Conservation (phyloP, 2,113 vertebrate species). For the Aythya baeri region DNA sequence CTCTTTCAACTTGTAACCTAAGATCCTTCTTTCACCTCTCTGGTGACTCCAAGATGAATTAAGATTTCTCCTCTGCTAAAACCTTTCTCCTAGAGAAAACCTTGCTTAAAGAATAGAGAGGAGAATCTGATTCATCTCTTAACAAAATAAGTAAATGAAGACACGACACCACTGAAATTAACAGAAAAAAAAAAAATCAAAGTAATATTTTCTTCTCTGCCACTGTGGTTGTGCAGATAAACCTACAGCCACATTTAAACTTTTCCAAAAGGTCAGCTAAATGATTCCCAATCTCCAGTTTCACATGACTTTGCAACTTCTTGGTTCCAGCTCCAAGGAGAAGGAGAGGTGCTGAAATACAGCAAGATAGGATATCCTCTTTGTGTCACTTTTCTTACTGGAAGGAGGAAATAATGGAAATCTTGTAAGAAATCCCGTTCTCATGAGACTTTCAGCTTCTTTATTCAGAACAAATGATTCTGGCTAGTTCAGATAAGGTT, state of each 20-base stretch:
- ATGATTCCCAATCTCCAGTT: neutral
- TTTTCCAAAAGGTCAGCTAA: neutral
- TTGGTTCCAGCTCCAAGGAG: neutral
- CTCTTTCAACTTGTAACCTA: constrained; percentile 3
- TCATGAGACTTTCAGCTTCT: constrained; percentile 37
- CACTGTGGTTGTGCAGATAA: neutral
- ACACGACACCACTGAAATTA: neutral
- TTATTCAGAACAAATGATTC: constrained; percentile 41
- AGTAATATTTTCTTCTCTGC: neutral
- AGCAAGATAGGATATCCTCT: constrained; percentile 56
- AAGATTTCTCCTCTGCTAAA: neutral
- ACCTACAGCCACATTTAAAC: neutral
- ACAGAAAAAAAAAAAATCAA: neutral
- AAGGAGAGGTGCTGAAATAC: constrained; percentile 42
- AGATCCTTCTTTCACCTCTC: neutral
- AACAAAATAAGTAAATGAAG: neutral
- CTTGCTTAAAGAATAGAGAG: neutral
- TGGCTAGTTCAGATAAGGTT: constrained; percentile 67
- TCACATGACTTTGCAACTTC: constrained; percentile 3
- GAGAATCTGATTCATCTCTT: neutral
- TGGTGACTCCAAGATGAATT: neutral
- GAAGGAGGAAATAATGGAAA: constrained; percentile 54
- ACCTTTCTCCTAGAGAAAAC: neutral
- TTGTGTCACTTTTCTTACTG: constrained; percentile 49
- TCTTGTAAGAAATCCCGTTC: constrained; percentile 39